Percentiles rank a stretch among this genome's conserved stretches.
Conservation (phyloP, 1,140 invertebrate species). For the Lethrus apterus region DNA sequence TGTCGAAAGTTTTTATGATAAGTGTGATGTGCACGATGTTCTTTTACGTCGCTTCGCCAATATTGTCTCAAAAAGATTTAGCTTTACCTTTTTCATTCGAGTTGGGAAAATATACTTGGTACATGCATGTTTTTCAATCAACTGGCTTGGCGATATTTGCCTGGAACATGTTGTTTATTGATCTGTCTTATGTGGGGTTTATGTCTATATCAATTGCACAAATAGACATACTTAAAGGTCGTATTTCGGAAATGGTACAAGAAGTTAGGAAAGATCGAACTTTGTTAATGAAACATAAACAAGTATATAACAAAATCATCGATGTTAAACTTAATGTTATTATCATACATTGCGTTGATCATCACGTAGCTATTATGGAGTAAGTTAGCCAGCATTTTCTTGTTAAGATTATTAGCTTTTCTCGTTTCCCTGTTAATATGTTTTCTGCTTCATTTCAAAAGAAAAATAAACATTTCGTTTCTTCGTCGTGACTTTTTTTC, state of each 20-base stretch:
- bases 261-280: not conserved
- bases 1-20: not conserved
- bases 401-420: too few relatives aligned
- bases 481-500: too few relatives aligned
- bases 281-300: not conserved
- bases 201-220: not conserved
- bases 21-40: not conserved
- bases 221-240: not conserved
- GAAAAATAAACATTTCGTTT: not conserved
- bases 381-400: not conserved
- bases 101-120: not conserved
- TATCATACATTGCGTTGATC: not conserved
- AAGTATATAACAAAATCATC: not conserved
- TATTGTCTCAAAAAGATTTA: not conserved
- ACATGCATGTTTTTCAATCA: not conserved
- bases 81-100: not conserved
- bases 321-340: not conserved
- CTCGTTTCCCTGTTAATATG: too few relatives aligned
- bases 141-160: not conserved
- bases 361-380: not conserved
- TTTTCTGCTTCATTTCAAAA: too few relatives aligned
- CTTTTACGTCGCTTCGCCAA: not conserved
- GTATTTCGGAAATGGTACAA: not conserved
- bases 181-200: constrained; percentile 1
- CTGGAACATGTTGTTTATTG: not conserved